phyloP scores from a whole-genome alignment of 53 echinoderm and acorn worm genomes.

The Temnopleurus reevesii region DNA sequence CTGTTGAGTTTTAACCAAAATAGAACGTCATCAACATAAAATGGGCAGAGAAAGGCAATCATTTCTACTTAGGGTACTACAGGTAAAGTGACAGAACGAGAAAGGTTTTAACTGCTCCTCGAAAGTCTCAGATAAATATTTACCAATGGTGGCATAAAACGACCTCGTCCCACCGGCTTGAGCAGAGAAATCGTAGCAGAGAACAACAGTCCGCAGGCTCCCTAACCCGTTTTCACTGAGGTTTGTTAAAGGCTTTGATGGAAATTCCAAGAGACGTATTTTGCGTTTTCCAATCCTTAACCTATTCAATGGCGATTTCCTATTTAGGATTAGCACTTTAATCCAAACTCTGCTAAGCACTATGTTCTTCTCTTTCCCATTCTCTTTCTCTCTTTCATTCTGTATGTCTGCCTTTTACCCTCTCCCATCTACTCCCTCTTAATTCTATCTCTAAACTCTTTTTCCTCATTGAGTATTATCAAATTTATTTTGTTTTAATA shows the following conservation, averaged over 20 bases:
- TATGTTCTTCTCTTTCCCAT: background rate
- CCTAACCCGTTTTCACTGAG: background rate
- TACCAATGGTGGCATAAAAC: conserved; percentile 29
- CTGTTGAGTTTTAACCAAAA: too few relatives aligned
- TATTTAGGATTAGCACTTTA: background rate
- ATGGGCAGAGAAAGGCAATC: too few relatives aligned
- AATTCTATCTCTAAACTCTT: too few relatives aligned
- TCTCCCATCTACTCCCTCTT: background rate
- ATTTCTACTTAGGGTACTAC: background rate
- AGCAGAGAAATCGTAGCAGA: background rate
- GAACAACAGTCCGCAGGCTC: background rate
- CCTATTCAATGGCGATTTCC: background rate
- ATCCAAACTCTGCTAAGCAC: too few relatives aligned
- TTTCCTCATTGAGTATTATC: too few relatives aligned
- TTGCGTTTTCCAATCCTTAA: background rate
- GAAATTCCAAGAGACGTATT: background rate
- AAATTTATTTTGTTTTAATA: background rate
- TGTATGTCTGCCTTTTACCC: too few relatives aligned
- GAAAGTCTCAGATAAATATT: conserved; percentile 19
- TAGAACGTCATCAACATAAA: too few relatives aligned
- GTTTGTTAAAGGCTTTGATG: background rate
- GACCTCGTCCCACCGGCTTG: conserved; percentile 1
- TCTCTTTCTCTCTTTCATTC: background rate
- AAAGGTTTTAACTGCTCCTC: conserved; percentile 32
- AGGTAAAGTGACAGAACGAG: background rate